phyloP scores from a whole-genome alignment of 2,888 invertebrate species.

The Oscheius onirici region DNA sequence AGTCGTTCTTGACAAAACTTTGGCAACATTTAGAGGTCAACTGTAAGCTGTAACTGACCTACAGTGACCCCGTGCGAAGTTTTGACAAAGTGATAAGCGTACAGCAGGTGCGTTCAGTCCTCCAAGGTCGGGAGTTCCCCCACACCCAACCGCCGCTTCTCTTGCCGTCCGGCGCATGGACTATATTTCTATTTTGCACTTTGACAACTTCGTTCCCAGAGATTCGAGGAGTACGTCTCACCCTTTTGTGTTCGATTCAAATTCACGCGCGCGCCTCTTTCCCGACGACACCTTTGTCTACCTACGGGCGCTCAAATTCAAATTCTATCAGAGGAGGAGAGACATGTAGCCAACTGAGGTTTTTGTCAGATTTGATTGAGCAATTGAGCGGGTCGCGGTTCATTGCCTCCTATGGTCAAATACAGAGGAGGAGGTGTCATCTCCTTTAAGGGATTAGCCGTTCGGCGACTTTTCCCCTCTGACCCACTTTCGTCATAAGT shows the following conservation, averaged over 20 bases:
- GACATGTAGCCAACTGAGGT: constrained; percentile 3
- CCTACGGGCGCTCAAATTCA: too few relatives aligned
- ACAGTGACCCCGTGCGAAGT: constrained; percentile 3
- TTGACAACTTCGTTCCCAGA: too few relatives aligned
- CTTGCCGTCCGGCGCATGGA: too few relatives aligned
- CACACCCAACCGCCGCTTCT: too few relatives aligned
- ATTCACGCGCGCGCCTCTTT: too few relatives aligned
- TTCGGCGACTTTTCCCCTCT: not conserved
- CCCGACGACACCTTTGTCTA: too few relatives aligned
- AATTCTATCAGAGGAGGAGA: not conserved
- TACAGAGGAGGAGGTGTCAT: not conserved
- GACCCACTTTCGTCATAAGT: not conserved
- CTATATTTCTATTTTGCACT: too few relatives aligned
- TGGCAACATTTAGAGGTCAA: not conserved
- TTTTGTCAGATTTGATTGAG: not conserved
- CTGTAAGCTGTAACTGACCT: not conserved
- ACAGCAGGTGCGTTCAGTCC: not conserved
- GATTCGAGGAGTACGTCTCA: too few relatives aligned
- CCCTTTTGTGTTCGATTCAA: too few relatives aligned
- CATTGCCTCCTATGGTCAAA: not conserved
- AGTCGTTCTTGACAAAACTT: too few relatives aligned
- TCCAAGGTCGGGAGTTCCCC: not conserved
- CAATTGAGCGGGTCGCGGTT: not conserved
- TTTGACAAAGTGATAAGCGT: constrained; percentile 13
- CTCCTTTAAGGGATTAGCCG: not conserved